Evolutionary conservation across 2,888 invertebrate genomes (phyloP).

Genomic region (Neoscelio sp.): DNA sequence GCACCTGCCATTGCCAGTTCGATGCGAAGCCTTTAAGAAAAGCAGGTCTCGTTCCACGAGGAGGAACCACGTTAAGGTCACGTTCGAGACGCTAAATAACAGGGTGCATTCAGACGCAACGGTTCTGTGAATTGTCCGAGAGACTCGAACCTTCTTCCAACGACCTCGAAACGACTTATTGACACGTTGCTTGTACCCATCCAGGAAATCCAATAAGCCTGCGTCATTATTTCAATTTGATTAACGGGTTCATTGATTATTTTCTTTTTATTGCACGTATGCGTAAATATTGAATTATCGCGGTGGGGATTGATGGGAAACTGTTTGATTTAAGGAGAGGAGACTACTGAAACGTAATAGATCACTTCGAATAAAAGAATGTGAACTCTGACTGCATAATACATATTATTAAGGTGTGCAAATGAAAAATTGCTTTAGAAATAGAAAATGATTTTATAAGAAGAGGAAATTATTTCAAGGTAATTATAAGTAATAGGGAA

Average conservation of each 20-base stretch:
- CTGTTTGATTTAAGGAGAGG: no score
- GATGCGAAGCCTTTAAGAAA: constrained; percentile 48
- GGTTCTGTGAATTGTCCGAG: constrained; percentile 22
- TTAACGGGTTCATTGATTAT: constrained; percentile 32
- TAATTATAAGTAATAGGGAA: no score
- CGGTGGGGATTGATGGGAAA: no score
- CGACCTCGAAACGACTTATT: constrained; percentile 16
- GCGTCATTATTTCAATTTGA: constrained; percentile 32
- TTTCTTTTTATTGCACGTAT: constrained; percentile 7
- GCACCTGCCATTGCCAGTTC: constrained; percentile 59
- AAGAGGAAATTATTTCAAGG: no score
- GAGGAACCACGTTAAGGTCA: constrained; percentile 60
- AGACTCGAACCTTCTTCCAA: constrained; percentile 13
- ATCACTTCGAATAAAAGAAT: no score
- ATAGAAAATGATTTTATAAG: no score
- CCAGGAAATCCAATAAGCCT: constrained; percentile 12
- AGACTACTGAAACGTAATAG: no score
- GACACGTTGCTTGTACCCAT: constrained; percentile 8
- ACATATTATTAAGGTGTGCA: no score
- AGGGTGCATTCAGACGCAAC: constrained; percentile 56
- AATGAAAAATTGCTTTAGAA: no score
- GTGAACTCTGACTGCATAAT: no score
- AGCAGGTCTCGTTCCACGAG: constrained; percentile 48
- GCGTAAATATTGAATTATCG: not conserved
- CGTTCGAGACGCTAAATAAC: constrained; percentile 65